A percentile compares a stretch with the other conserved stretches of the same genome.
phyloP scores from a whole-genome alignment of 2,113 vertebrate genomes.

The Prunella fulvescens region DNA sequence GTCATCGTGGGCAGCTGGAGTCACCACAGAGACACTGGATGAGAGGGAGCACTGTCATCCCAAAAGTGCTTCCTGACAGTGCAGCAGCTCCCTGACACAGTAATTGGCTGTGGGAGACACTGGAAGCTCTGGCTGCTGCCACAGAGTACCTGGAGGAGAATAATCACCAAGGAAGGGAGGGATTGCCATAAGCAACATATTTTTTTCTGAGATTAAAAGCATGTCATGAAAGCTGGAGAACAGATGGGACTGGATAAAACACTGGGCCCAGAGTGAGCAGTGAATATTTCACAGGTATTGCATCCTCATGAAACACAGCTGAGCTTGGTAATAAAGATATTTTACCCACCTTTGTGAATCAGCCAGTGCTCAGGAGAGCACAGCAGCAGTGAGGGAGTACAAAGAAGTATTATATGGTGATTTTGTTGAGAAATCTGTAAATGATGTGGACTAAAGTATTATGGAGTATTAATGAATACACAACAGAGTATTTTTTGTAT shows the following conservation, averaged over 20 bases:
- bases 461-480: neutral
- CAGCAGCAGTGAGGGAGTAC: neutral
- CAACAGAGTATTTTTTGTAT: neutral
- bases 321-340: neutral
- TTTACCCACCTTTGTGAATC: neutral
- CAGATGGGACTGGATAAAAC: neutral
- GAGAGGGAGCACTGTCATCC: neutral
- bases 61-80: neutral
- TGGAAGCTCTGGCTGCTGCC: neutral
- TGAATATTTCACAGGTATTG: neutral
- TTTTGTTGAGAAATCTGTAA: neutral
- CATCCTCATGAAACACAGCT: neutral
- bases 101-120: neutral
- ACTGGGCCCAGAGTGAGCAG: neutral
- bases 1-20: neutral
- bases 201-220: neutral
- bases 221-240: neutral
- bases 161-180: neutral
- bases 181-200: neutral
- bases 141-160: neutral
- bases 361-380: neutral
- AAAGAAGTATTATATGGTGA: neutral
- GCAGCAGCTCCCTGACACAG: neutral
- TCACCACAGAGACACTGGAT: neutral
- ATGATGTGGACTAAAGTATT: neutral